A percentile compares a stretch with the other conserved stretches of the same genome.
phyloP scores from a whole-genome alignment of 2,797 vertebrate species.

The Sebastes iracundus region DNA sequence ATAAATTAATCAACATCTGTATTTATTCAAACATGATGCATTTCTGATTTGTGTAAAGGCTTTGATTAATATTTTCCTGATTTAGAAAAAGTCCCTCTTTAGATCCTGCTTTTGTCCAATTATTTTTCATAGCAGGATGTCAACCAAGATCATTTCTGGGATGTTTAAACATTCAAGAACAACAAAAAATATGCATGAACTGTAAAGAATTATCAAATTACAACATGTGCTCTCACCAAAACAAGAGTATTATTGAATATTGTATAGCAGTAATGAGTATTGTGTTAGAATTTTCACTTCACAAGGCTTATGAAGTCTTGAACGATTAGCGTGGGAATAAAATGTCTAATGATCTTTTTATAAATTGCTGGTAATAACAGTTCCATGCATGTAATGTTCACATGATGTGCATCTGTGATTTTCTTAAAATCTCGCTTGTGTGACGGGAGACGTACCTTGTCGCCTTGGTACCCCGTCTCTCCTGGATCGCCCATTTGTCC shows the following conservation, averaged over 20 bases:
- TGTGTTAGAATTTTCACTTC: neutral
- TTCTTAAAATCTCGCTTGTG: neutral
- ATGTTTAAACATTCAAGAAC: neutral
- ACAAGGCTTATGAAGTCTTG: neutral
- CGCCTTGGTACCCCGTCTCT: slow-evolving; percentile 92
- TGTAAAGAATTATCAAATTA: neutral
- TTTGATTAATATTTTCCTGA: neutral
- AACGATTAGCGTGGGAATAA: neutral
- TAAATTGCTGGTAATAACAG: neutral
- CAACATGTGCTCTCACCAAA: neutral
- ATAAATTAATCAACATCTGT: neutral
- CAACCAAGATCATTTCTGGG: neutral
- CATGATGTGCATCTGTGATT: neutral
- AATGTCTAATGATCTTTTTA: neutral
- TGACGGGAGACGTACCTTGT: slow-evolving; percentile 86
- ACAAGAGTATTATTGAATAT: neutral
- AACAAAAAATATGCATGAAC: neutral
- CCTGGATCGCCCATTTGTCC: slow-evolving; percentile 91
- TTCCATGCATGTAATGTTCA: neutral
- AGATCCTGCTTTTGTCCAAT: neutral
- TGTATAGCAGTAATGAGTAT: too few relatives aligned
- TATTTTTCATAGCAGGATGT: neutral
- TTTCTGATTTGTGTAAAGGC: neutral
- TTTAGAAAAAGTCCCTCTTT: neutral
- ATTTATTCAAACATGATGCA: slow-evolving; percentile 7